phyloP scores from a whole-genome alignment of 1,140 invertebrate genomes.

The Psilanteris sp. region DNA sequence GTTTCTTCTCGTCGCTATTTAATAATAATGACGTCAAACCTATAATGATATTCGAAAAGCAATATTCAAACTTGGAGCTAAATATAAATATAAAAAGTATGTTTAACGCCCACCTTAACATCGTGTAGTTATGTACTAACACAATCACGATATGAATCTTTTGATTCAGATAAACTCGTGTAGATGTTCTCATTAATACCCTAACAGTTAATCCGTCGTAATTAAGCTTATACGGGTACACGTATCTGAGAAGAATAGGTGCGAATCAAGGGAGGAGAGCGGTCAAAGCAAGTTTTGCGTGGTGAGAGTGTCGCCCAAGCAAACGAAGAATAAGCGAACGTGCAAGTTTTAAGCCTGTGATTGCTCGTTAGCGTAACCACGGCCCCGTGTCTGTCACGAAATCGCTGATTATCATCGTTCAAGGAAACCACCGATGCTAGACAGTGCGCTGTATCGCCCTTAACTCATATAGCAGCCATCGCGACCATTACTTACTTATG shows the following conservation, averaged over 20 bases:
- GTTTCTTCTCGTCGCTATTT: too few relatives aligned
- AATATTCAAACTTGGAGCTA: too few relatives aligned
- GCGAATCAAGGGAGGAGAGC: constrained; percentile 59
- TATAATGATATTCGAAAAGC: too few relatives aligned
- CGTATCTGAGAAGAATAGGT: constrained; percentile 55
- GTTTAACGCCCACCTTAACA: constrained; percentile 15
- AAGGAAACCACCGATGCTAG: constrained; percentile 75
- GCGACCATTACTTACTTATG: constrained; percentile 75
- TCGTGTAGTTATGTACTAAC: constrained; percentile 23
- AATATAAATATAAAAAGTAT: constrained; percentile 17
- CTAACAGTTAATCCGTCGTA: constrained; percentile 64
- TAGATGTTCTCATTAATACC: constrained; percentile 63
- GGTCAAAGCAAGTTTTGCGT: constrained; percentile 71
- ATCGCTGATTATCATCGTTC: constrained; percentile 81
- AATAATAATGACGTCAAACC: too few relatives aligned
- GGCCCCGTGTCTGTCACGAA: constrained; percentile 81
- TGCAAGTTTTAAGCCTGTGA: constrained; percentile 71
- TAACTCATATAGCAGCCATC: constrained; percentile 73
- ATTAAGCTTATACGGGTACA: constrained; percentile 65
- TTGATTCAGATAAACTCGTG: constrained; percentile 54
- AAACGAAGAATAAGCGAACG: constrained; percentile 66
- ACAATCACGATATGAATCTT: constrained; percentile 44
- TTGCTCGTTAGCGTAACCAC: constrained; percentile 80
- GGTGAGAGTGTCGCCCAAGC: constrained; percentile 73
- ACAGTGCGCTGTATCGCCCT: constrained; percentile 69